phyloP scores from a whole-genome alignment of 1,140 invertebrate genomes.

The Caenorhabditis latens region DNA sequence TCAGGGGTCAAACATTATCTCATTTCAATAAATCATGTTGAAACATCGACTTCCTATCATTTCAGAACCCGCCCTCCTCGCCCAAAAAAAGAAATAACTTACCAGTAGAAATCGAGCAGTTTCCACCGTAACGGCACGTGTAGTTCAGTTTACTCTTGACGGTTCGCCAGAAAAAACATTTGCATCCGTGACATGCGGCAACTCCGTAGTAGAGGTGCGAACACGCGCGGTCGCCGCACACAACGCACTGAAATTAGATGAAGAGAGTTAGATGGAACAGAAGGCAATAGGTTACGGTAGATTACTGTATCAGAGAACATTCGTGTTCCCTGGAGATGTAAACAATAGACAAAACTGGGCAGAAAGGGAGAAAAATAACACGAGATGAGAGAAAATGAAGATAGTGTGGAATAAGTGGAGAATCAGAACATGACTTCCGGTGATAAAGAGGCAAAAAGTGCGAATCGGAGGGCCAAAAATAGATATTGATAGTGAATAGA shows the following conservation, averaged over 20 bases:
- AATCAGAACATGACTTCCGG: background rate
- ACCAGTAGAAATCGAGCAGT: constrained; percentile 87
- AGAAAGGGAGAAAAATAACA: background rate
- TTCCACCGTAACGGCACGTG: constrained; percentile 91
- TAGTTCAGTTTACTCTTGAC: constrained; percentile 84
- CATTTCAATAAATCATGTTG: too few species aligned
- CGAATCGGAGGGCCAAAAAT: background rate
- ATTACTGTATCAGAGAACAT: background rate
- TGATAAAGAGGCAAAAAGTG: constrained; percentile 4
- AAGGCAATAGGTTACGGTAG: background rate
- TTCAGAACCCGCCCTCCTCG: too few species aligned
- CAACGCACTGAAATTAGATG: constrained; percentile 71
- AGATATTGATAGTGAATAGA: background rate
- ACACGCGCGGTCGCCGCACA: constrained; percentile 75
- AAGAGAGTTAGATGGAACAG: background rate
- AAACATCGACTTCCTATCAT: too few species aligned
- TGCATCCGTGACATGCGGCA: constrained; percentile 92
- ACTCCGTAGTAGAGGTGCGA: constrained; percentile 85
- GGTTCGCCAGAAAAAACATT: constrained; percentile 91
- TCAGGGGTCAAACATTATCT: too few species aligned
- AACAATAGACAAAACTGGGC: background rate
- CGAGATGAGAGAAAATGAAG: background rate
- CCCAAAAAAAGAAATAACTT: background rate
- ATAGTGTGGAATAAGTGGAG: background rate
- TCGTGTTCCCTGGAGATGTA: background rate